Conservation (phyloP, 1,140 invertebrate genomes). For the Danaus plexippus region DNA sequence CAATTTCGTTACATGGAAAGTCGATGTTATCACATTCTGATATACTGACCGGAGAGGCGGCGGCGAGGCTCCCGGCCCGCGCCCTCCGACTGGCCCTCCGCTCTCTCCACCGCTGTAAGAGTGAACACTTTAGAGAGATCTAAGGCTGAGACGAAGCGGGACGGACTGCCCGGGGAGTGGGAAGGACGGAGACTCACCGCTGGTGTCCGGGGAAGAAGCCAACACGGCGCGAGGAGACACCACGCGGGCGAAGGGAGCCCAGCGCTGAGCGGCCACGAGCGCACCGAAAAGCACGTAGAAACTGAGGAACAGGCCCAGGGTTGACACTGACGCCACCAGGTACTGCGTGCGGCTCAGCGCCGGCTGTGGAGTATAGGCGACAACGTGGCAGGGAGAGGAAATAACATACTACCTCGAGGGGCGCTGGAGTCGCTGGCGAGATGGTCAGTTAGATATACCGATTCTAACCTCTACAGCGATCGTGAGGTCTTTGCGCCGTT, state of each 20-base stretch:
- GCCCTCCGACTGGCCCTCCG: background rate
- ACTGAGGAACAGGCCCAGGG: conserved; percentile 37
- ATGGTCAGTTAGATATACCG: background rate
- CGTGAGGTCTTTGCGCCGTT: conserved; percentile 26
- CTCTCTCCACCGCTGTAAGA: background rate
- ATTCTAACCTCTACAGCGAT: conserved; percentile 32
- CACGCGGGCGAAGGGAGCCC: conserved; percentile 29
- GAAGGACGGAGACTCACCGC: background rate
- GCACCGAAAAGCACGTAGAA: conserved; percentile 45
- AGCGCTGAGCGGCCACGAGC: conserved; percentile 48
- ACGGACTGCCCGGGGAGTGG: background rate
- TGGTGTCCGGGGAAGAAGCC: conserved; percentile 12
- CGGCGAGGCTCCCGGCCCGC: background rate
- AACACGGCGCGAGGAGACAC: conserved; percentile 43
- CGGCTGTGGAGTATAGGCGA: conserved; percentile 23
- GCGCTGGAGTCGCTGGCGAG: background rate
- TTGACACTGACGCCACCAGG: conserved; percentile 31
- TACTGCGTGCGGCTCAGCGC: conserved; percentile 45
- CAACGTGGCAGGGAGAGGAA: background rate
- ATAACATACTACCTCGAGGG: too few species aligned
- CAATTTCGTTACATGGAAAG: background rate
- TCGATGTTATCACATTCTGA: background rate
- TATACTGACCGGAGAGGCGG: background rate
- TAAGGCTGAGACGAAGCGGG: background rate
- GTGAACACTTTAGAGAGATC: background rate